Conservation (phyloP, 1,140 invertebrate species). For the Geopemphigus sp. region DNA sequence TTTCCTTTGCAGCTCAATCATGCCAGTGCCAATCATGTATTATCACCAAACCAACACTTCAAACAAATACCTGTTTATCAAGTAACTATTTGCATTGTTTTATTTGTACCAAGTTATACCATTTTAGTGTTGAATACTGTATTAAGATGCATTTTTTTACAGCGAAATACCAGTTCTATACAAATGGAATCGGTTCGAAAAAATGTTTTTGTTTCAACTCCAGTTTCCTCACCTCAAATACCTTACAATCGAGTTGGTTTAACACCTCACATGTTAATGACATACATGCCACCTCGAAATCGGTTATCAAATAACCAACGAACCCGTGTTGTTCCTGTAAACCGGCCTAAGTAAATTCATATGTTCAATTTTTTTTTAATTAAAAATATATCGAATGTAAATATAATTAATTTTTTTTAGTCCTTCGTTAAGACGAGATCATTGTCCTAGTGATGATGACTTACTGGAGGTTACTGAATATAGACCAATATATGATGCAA, state of each 20-base stretch:
- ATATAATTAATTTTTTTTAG: slow-evolving; percentile 13
- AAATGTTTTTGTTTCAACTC: slow-evolving; percentile 46
- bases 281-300: slow-evolving; percentile 43
- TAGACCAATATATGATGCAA: slow-evolving; percentile 27
- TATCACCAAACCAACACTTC: slow-evolving; percentile 44
- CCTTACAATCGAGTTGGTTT: slow-evolving; percentile 32
- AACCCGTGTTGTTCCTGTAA: slow-evolving; percentile 35
- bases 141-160: slow-evolving; percentile 4
- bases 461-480: slow-evolving; percentile 33
- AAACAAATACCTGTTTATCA: slow-evolving; percentile 48
- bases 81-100: not conserved
- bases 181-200: slow-evolving; percentile 45
- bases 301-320: slow-evolving; percentile 35
- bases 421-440: slow-evolving; percentile 33
- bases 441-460: slow-evolving; percentile 45
- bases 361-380: not conserved
- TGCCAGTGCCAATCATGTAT: slow-evolving; percentile 41
- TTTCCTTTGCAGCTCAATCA: slow-evolving; percentile 44
- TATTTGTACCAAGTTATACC: not conserved
- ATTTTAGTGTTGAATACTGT: not conserved
- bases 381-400: no score
- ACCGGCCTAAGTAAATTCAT: slow-evolving; percentile 11
- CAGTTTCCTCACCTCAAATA: slow-evolving; percentile 7
- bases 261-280: slow-evolving; percentile 46
- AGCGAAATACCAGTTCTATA: slow-evolving; percentile 43